Percentiles rank a stretch among this genome's conserved stretches.
Evolutionary conservation across 2,888 invertebrate species (phyloP).

Genomic region (Agrotis puta): DNA sequence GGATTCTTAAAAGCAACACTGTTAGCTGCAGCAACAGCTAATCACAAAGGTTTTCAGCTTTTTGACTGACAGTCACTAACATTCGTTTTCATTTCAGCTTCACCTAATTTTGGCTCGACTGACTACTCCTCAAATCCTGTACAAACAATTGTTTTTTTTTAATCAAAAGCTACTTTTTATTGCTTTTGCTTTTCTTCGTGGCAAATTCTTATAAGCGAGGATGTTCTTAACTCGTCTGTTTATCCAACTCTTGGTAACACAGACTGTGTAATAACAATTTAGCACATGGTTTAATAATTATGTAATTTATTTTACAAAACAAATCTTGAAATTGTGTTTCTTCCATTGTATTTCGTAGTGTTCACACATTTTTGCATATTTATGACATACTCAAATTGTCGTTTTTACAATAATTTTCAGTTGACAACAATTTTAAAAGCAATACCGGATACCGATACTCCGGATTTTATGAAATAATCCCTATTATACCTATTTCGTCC

Average conservation of each 20-base stretch:
- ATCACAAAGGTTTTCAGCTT: not conserved
- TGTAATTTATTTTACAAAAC: slow-evolving; percentile 8
- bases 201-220: not conserved
- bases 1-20: not conserved
- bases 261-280: not conserved
- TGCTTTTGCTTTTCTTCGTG: too few relatives aligned
- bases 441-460: too few relatives aligned
- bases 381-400: slow-evolving; percentile 2
- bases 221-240: slow-evolving; percentile 5
- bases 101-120: not conserved
- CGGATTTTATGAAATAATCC: not conserved
- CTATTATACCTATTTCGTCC: too few relatives aligned
- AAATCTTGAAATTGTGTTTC: slow-evolving; percentile 2
- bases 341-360: slow-evolving; percentile 1
- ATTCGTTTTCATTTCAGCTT: not conserved
- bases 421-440: not conserved
- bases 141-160: too few relatives aligned
- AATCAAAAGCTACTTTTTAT: too few relatives aligned
- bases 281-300: slow-evolving; percentile 1
- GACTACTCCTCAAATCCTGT: not conserved
- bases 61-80: not conserved
- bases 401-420: slow-evolving; percentile 1
- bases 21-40: not conserved
- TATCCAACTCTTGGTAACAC: not conserved
- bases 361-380: slow-evolving; percentile 3